These are phyloP conservation scores for Battus philenor DNA, from an alignment of 1,140 invertebrate species.

Conservation along the genomic window DNA sequence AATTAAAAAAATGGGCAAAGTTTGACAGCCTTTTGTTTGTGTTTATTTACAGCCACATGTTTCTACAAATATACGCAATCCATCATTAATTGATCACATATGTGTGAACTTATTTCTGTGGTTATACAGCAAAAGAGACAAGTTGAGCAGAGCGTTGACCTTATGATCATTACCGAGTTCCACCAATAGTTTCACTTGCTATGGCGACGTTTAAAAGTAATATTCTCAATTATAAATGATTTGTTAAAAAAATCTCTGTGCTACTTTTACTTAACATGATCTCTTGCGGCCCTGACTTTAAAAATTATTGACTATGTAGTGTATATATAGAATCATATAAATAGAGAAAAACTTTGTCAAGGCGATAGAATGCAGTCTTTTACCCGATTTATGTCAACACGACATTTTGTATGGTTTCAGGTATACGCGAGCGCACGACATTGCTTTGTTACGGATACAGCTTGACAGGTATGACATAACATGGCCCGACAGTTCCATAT, in stretches of 20 bases:
- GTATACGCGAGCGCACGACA: constrained; percentile 49
- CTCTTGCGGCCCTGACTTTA: neutral
- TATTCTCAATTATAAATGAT: neutral
- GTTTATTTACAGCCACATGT: too few relatives aligned
- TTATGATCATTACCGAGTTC: neutral
- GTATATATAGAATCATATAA: neutral
- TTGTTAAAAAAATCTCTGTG: neutral
- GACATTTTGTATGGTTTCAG: constrained; percentile 52
- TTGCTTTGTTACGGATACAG: constrained; percentile 46
- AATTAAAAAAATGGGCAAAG: too few relatives aligned
- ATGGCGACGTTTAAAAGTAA: neutral
- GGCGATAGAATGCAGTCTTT: constrained; percentile 10
- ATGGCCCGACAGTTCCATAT: constrained; percentile 34
- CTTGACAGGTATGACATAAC: constrained; percentile 34
- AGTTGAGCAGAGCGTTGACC: too few relatives aligned
- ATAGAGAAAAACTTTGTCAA: constrained; percentile 18
- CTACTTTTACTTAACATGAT: neutral
- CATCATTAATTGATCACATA: too few relatives aligned
- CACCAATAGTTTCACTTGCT: neutral
- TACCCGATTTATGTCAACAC: neutral
- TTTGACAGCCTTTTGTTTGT: too few relatives aligned
- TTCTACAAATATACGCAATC: too few relatives aligned
- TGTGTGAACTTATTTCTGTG: too few relatives aligned
- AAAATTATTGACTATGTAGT: neutral
- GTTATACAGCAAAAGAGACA: too few relatives aligned